Base-by-base conservation (phyloP, 2,113 vertebrate species). In the Microtus richardsoni region DNA sequence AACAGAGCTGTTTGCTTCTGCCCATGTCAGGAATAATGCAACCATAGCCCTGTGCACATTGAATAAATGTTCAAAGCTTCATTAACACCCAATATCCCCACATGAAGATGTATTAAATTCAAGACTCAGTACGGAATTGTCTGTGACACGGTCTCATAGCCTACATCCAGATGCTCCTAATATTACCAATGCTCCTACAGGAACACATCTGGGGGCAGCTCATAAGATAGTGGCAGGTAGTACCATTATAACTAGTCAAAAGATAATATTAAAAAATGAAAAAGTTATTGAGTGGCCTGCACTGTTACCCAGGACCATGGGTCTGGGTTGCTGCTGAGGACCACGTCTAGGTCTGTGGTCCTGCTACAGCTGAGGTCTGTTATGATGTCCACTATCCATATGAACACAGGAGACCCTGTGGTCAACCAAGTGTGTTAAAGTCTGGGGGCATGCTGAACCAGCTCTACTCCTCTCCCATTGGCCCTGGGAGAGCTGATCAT, bases 1-100 rank as follows among this genome's bases (percentile, higher is more conserved):
- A 93, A 66, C 26, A 58, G 75, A 91, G 87, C 75, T 93, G 80
- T 84, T 92, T 4, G 4, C 39, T 93, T 47, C 88, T 47, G 64
- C 93, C 85, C 89, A 95, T 91, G 94, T 64, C 74, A 96, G 54
- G 91, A 78, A 73, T 79, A 82, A 62, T 41, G 78, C 5, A 22
- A 89, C 85, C 87, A 95, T 3, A 47, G 91, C 13, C 13, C 30
- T 91, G 36, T 49, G 30, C 28, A 78, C 66, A 87, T n/a, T 92
- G 60, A 94, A 44, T 77, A 94, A 70, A 77, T 82, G 14, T 84
- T 93, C 70, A 47, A 89, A 93, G 86, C 24, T 82, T 93, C 62
- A 26, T 66, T 39, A 86, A 79, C 49, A 24, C 19, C 79, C 54
- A 66, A 62, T 44, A 82, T 52, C 21, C 11, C 64, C 58, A 41